Evolutionary conservation across 2,888 invertebrate genomes (phyloP).

Genomic region (Idaea straminata): DNA sequence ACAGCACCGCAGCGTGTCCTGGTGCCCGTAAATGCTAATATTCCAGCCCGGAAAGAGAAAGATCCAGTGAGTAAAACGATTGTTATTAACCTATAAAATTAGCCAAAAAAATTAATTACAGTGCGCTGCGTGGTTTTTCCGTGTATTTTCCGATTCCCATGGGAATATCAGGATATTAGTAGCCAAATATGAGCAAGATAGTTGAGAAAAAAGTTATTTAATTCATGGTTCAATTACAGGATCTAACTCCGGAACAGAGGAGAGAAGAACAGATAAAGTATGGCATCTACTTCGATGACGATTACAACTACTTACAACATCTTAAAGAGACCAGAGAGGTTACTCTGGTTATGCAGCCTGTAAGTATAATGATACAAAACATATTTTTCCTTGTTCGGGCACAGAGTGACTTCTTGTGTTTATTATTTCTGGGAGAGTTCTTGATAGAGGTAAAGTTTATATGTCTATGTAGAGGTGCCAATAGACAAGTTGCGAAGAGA

Average conservation of each 20-base stretch:
- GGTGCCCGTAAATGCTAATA: slow-evolving; percentile 79
- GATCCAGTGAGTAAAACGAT: slow-evolving; percentile 55
- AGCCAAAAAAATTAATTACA: background rate
- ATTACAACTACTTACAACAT: slow-evolving; percentile 97
- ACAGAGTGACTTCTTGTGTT: too few species aligned
- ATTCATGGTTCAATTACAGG: slow-evolving; percentile 37
- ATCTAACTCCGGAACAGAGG: slow-evolving; percentile 72
- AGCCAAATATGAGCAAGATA: too few species aligned
- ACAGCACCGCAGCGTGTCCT: slow-evolving; percentile 93
- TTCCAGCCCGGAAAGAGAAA: slow-evolving; percentile 64
- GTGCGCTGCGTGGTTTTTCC: too few species aligned
- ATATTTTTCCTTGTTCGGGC: too few species aligned
- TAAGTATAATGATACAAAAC: slow-evolving; percentile 36
- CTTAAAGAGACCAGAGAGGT: slow-evolving; percentile 83
- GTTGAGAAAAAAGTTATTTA: background rate
- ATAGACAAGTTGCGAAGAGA: too few species aligned
- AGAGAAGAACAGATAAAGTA: slow-evolving; percentile 89
- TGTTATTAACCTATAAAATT: background rate
- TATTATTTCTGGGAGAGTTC: too few species aligned
- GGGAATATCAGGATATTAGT: too few species aligned
- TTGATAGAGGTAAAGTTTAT: too few species aligned
- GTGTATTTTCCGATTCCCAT: too few species aligned
- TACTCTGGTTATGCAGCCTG: slow-evolving; percentile 77
- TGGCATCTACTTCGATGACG: slow-evolving; percentile 96
- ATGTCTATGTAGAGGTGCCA: too few species aligned